Conservation (phyloP, 1,140 invertebrate genomes). For the Coboldia fuscipes region DNA sequence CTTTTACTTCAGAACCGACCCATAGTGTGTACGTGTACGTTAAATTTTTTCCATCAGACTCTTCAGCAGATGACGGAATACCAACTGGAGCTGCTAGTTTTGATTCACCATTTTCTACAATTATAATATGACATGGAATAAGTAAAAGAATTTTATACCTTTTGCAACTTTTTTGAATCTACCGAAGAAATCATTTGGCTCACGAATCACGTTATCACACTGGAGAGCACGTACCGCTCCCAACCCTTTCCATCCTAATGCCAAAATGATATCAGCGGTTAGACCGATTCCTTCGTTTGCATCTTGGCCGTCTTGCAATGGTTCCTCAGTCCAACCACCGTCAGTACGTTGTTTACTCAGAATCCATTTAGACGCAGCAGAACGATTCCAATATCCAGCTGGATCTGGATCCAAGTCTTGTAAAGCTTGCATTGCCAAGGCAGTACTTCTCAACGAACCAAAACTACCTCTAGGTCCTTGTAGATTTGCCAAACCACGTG, state of each 20-base stretch:
- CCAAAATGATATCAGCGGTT: slow-evolving; percentile 54
- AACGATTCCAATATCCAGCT: slow-evolving; percentile 45
- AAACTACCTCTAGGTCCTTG: slow-evolving; percentile 62
- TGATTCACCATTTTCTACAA: slow-evolving; percentile 17
- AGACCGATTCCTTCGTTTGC: slow-evolving; percentile 28
- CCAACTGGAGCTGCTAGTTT: slow-evolving; percentile 20
- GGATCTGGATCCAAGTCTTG: slow-evolving; percentile 42
- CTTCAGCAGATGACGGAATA: slow-evolving; percentile 27
- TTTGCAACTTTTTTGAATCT: not conserved
- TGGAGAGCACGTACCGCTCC: slow-evolving; percentile 42
- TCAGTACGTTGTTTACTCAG: slow-evolving; percentile 45
- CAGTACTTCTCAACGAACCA: slow-evolving; percentile 57
- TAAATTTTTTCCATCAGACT: slow-evolving; percentile 39
- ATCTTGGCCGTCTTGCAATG: slow-evolving; percentile 20
- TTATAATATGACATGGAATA: not conserved
- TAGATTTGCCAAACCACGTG: slow-evolving; percentile 45
- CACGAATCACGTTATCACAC: slow-evolving; percentile 31
- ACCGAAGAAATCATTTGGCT: slow-evolving; percentile 11
- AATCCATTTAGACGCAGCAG: slow-evolving; percentile 47
- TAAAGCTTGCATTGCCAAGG: slow-evolving; percentile 53
- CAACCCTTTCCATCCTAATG: slow-evolving; percentile 39
- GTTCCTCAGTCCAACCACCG: slow-evolving; percentile 49
- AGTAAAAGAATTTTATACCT: not conserved
- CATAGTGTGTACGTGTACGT: slow-evolving; percentile 66
- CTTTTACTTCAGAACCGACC: slow-evolving; percentile 62